These are phyloP conservation scores for Sinocyclocheilus maitianheensis DNA, from an alignment of 2,113 vertebrate genomes.

Conservation along the genomic window DNA sequence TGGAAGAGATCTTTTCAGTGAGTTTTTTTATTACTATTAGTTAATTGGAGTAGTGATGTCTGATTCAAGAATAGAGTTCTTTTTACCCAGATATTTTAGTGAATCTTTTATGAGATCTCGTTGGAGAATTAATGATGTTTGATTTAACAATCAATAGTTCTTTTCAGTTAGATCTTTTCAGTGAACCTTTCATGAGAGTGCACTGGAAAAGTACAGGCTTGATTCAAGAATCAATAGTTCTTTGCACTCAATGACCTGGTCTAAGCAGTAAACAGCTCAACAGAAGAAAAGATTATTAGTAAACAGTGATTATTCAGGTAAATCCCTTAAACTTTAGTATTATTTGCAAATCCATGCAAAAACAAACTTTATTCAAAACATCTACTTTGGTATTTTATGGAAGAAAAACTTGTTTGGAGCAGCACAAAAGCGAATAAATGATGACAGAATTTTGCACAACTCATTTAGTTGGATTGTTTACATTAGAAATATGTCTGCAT, in stretches of 20 bases:
- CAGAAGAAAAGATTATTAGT: not conserved
- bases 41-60: no score
- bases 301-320: not conserved
- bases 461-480: slow-evolving; percentile 42
- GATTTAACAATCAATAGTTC: not conserved
- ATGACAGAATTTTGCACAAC: not conserved
- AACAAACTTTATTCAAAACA: not conserved
- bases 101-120: not conserved
- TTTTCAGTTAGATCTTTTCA: no score
- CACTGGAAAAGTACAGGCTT: not conserved
- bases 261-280: not conserved
- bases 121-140: not conserved
- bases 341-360: not conserved
- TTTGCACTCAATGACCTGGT: not conserved
- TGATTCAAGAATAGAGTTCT: no score
- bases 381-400: not conserved
- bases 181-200: not conserved
- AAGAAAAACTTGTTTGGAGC: not conserved
- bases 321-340: not conserved
- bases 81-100: not conserved
- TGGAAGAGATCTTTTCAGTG: no score
- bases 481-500: slow-evolving; percentile 43
- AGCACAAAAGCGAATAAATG: not conserved
- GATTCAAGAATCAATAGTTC: not conserved
- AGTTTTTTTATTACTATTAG: no score